Evolutionary conservation across 2,797 vertebrate species (phyloP).

Genomic region (Poecilia velifera): DNA sequence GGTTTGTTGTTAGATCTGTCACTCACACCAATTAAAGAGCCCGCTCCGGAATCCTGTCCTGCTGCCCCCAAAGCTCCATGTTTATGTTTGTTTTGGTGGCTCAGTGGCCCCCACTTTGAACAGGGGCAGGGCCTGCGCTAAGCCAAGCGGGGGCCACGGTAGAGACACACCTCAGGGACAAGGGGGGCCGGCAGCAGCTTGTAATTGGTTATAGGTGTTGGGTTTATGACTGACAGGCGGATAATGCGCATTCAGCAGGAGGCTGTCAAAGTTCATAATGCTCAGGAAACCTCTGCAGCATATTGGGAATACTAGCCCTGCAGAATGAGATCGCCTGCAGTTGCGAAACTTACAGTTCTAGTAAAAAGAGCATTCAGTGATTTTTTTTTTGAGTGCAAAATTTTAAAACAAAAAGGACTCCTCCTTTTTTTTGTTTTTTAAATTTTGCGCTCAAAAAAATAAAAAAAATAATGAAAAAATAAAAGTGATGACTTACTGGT

Average conservation of each 20-base stretch:
- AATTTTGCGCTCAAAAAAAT: no score
- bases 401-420: no score
- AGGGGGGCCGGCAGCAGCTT: constrained; percentile 44
- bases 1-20: constrained; percentile 77
- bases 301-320: constrained; percentile 11
- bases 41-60: constrained; percentile 64
- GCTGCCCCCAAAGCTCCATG: constrained; percentile 60
- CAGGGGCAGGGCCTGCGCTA: constrained; percentile 34
- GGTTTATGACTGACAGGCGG: constrained; percentile 70
- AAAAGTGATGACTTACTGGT: constrained; percentile 83
- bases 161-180: constrained; percentile 37
- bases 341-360: neutral
- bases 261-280: constrained; percentile 61
- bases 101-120: constrained; percentile 54
- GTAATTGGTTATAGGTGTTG: constrained; percentile 80
- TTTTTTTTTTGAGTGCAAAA: constrained; percentile 1
- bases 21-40: constrained; percentile 76
- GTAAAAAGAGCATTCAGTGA: neutral
- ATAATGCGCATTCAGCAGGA: constrained; percentile 63
- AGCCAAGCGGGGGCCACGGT: constrained; percentile 34
- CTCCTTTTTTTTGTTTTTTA: no score
- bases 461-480: neutral
- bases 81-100: constrained; percentile 80
- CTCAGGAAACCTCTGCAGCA: constrained; percentile 37
- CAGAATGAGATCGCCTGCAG: constrained; percentile 15